A percentile compares a stretch with the other conserved stretches of the same genome.
Conservation (phyloP, 1,140 invertebrate genomes). For the Bombus huntii region DNA sequence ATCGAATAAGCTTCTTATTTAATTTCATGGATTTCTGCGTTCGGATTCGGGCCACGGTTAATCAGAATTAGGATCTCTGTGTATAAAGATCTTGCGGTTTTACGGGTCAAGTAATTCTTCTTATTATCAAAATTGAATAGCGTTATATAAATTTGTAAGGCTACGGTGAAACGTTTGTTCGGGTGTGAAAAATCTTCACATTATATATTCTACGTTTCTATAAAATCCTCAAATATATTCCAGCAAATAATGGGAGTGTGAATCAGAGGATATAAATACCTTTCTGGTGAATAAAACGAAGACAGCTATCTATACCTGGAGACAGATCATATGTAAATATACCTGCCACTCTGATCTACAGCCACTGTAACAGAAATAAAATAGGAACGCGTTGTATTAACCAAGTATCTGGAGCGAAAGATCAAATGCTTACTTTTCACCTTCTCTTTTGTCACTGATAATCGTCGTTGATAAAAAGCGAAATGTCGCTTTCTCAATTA, state of each 20-base stretch:
- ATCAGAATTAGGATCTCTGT: neutral
- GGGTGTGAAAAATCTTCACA: neutral
- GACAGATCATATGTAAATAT: conserved; percentile 53
- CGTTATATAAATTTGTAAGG: too few relatives aligned
- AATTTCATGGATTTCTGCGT: neutral
- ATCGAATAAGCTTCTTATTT: neutral
- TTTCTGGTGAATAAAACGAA: conserved; percentile 3
- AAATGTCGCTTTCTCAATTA: neutral
- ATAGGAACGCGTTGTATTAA: neutral
- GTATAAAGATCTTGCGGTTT: neutral
- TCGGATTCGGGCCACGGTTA: neutral
- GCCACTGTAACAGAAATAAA: conserved; percentile 48
- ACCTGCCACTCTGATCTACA: conserved; percentile 39
- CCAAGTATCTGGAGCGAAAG: neutral
- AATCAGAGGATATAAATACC: conserved; percentile 62
- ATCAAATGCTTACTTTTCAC: neutral
- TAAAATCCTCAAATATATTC: neutral
- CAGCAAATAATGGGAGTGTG: conserved; percentile 34
- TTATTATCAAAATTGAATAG: neutral
- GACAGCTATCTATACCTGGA: conserved; percentile 7
- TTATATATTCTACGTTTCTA: neutral
- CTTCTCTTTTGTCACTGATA: neutral
- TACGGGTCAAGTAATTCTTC: neutral
- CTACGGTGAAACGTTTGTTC: neutral
- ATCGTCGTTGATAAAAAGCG: neutral